Base-by-base conservation (phyloP, 2,113 vertebrate genomes). In the Oryzias curvinotus region DNA sequence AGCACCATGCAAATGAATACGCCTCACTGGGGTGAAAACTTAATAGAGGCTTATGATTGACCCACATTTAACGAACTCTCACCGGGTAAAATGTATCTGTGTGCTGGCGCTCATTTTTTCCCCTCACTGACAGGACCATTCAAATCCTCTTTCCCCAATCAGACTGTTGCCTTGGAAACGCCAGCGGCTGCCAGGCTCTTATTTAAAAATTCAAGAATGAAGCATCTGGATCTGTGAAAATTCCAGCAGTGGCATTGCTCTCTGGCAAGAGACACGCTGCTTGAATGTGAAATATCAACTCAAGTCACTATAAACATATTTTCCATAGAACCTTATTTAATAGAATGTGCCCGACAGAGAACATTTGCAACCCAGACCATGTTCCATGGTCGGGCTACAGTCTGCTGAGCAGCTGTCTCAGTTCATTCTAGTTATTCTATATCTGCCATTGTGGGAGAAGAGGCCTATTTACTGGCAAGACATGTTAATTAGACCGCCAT, bases 1-100 rank as follows among this genome's bases (percentile, higher is more conserved):
- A 82, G 75, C 62, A 77, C 81, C 85, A 89, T 86, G 83, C 83
- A 83, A 87, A 90, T 88, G 56, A 83, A 77, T 74, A 73, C 55
- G 74, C 81, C 75, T 83, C 85, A 79, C 72, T 67, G 50, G 80
- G 77, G 82, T 77, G 83, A 85, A 74, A 82, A 79, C 81, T 88
- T 88, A 86, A 87, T 88, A 85, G 84, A 71, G 71, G 81, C 80
- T 84, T 84, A 82, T 82, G 83, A 87, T 72, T 87, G 85, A 86
- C 87, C 89, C 78, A 90, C 85, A 90, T 90, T 86, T 88, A 87
- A 84, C 48, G 72, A 84, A 87, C 80, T 86, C 80, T 87, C 87
- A 42, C 75, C 52, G 81, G 78, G 75, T 70, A 77, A 77, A 85
- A 78, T 16, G 49, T 79, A 69, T 82, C 80, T 82, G 75, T 53